These are phyloP conservation scores for Sciurus niger DNA, from an alignment of 2,113 vertebrate genomes.

Conservation along the genomic window DNA sequence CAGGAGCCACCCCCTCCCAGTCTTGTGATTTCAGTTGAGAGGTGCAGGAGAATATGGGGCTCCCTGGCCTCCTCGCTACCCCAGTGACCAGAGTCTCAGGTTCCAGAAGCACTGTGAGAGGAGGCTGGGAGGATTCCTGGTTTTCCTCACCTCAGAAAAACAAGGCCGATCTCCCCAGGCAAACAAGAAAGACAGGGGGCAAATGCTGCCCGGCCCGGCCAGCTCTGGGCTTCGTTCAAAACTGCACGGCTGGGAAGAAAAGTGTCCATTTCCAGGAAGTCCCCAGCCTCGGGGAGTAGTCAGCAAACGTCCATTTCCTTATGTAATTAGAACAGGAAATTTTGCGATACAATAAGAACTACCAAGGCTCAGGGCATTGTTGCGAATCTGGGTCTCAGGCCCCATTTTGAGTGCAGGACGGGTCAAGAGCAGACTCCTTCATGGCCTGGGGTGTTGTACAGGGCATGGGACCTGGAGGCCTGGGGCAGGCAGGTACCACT, in stretches of 20 bases:
- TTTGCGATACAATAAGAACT: neutral
- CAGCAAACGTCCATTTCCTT: neutral
- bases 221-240: constrained; percentile 1
- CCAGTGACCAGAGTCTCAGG: neutral
- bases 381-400: neutral
- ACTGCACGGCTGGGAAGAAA: neutral
- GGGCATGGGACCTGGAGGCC: neutral
- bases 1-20: accelerated
- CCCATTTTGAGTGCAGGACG: neutral
- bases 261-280: constrained; percentile 13
- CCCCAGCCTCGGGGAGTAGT: neutral
- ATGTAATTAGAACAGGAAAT: neutral
- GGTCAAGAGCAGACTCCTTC: neutral
- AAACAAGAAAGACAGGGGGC: constrained; percentile 35
- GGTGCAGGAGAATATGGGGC: neutral
- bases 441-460: neutral
- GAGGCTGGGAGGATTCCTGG: neutral
- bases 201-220: neutral
- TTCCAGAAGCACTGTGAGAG: neutral
- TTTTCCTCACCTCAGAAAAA: neutral
- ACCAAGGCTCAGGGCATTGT: neutral
- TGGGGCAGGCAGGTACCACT: neutral
- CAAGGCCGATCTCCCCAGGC: neutral
- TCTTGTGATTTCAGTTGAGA: neutral
- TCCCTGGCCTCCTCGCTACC: accelerated